Conservation (phyloP, 2,797 vertebrate genomes). For the Eulemur mongoz region DNA sequence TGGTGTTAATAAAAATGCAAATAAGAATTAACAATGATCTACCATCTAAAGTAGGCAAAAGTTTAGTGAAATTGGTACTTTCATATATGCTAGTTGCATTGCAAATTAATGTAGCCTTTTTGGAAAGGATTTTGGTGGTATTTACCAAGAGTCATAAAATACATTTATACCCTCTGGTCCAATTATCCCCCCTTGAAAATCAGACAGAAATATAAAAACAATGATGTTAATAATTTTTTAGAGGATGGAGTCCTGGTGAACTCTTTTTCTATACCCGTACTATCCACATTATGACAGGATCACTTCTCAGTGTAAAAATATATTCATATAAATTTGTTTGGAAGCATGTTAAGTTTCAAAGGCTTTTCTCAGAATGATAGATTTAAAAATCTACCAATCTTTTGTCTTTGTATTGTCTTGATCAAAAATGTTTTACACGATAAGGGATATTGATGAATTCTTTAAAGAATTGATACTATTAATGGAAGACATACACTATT, state of each 20-base stretch:
- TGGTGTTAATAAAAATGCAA: conserved; percentile 29
- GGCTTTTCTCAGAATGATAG: neutral
- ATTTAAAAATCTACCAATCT: neutral
- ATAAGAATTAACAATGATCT: neutral
- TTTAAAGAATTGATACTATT: neutral
- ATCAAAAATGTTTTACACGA: neutral
- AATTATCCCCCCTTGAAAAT: conserved; percentile 10
- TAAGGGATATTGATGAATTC: neutral
- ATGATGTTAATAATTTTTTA: neutral
- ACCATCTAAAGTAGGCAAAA: neutral
- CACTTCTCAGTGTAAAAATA: neutral
- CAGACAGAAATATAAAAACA: neutral
- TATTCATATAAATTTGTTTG: neutral
- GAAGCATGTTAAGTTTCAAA: conserved; percentile 6
- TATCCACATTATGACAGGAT: neutral
- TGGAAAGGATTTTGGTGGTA: neutral
- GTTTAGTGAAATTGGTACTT: conserved; percentile 13
- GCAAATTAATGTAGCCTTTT: neutral
- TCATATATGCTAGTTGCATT: neutral
- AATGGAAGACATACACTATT: neutral
- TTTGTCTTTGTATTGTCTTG: neutral
- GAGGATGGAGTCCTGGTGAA: neutral
- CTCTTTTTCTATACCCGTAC: neutral
- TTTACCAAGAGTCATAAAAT: neutral
- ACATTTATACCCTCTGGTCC: neutral